A percentile compares a stretch with the other conserved stretches of the same genome.
phyloP scores from a whole-genome alignment of 2,797 vertebrate genomes.

The Prionace glauca region DNA sequence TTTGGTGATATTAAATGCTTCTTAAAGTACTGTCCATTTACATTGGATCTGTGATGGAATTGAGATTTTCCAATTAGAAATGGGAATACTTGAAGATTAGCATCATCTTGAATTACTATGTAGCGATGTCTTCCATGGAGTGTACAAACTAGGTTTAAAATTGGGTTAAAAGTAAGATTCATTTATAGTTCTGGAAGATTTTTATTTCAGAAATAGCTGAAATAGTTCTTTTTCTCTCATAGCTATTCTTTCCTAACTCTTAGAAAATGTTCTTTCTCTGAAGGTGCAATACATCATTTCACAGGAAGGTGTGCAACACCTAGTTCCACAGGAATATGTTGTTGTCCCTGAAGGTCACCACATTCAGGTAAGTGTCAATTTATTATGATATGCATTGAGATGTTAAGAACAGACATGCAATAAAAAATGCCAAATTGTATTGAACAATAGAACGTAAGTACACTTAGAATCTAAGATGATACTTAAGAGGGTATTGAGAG shows the following conservation, averaged over 20 bases:
- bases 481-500: not conserved
- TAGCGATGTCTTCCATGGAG: not conserved
- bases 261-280: constrained; percentile 5
- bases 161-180: not conserved
- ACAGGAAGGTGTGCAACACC: constrained; percentile 85
- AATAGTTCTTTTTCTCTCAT: not conserved
- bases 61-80: not conserved
- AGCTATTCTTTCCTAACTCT: not conserved
- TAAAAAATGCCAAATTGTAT: no score
- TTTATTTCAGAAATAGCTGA: not conserved
- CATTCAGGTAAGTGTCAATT: constrained; percentile 72
- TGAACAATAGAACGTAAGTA: not conserved
- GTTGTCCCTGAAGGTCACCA: constrained; percentile 92
- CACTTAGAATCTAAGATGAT: not conserved
- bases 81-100: not conserved
- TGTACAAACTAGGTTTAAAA: not conserved
- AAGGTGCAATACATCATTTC: constrained; percentile 98
- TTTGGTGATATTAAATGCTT: not conserved
- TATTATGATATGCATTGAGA: not conserved
- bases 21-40: not conserved
- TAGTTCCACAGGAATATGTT: constrained; percentile 90
- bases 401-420: not conserved
- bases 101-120: not conserved
- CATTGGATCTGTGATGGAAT: not conserved
- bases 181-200: not conserved